Conservation (phyloP, 2,797 vertebrate species). For the Anniella stebbinsi region DNA sequence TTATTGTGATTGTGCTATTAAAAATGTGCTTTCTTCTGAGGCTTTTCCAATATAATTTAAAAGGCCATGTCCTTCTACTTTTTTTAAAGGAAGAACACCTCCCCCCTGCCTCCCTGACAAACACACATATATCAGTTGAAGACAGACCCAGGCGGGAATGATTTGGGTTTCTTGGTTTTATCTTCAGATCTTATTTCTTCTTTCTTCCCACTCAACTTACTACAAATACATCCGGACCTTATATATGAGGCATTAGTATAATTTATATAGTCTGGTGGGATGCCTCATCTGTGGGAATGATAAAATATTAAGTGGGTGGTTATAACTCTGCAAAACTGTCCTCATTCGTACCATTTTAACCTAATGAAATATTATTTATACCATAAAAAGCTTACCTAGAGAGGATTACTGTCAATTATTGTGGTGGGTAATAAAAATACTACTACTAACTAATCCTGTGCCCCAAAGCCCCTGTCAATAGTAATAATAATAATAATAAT, state of each 20-base stretch:
- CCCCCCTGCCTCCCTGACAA: no score
- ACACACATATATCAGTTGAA: conserved; percentile 46
- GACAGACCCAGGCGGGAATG: conserved; percentile 46
- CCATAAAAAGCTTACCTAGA: neutral
- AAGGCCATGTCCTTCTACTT: neutral
- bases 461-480: neutral
- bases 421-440: neutral
- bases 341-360: conserved; percentile 17
- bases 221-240: conserved; percentile 50
- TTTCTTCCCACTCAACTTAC: conserved; percentile 11
- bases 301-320: conserved; percentile 46
- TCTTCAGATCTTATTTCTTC: conserved; percentile 60
- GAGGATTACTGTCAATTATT: neutral
- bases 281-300: conserved; percentile 40
- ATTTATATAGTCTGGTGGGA: conserved; percentile 42
- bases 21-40: conserved; percentile 53
- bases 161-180: conserved; percentile 68
- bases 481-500: no score
- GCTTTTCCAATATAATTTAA: conserved; percentile 54
- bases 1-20: conserved; percentile 64
- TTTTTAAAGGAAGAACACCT: conserved; percentile 23
- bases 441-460: neutral
- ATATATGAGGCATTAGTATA: conserved; percentile 26
- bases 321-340: conserved; percentile 9
- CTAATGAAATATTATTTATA: conserved; percentile 31